Evolutionary conservation across 2,113 vertebrate genomes (phyloP).

Genomic region (Chionis minor): DNA sequence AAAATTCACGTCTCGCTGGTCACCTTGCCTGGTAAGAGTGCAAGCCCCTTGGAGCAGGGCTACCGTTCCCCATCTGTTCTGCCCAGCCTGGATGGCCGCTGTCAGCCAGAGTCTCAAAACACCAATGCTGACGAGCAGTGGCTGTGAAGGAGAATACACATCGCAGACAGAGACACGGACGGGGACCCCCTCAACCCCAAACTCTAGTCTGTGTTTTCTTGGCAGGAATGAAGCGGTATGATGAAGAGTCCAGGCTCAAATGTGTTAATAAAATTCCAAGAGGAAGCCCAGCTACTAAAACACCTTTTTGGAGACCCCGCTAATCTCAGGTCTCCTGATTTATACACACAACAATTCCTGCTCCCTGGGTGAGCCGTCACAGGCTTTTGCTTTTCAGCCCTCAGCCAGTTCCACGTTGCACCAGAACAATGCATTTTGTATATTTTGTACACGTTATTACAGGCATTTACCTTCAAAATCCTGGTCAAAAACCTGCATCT

Average conservation of each 20-base stretch:
- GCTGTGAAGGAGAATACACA: accelerated
- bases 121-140: background rate
- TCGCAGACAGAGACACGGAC: background rate
- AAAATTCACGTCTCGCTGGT: background rate
- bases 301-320: background rate
- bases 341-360: background rate
- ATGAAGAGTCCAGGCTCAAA: background rate
- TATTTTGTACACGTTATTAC: background rate
- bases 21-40: background rate
- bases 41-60: background rate
- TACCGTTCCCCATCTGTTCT: accelerated
- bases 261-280: background rate
- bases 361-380: background rate
- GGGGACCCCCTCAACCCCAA: accelerated
- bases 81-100: background rate
- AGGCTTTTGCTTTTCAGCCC: background rate
- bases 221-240: background rate
- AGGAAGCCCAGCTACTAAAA: background rate
- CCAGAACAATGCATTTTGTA: background rate
- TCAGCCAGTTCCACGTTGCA: background rate
- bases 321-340: background rate
- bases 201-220: background rate
- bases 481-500: background rate
- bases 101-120: background rate
- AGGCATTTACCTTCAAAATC: background rate